Evolutionary conservation across 2,797 vertebrate species (phyloP).

Genomic region (Hippopotamyrus pictus): DNA sequence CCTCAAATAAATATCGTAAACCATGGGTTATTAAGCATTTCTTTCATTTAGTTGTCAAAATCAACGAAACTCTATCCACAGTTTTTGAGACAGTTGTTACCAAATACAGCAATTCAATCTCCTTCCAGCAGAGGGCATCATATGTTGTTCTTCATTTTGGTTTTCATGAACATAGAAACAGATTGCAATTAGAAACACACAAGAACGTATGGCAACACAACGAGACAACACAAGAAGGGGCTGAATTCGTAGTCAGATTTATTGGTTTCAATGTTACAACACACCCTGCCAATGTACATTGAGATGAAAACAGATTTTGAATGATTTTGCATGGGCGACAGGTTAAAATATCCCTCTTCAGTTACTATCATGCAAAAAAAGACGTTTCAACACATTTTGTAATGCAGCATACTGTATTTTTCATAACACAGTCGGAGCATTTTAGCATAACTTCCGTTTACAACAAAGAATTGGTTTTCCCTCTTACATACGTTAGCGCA

Average conservation of each 20-base stretch:
- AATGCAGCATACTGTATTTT: not conserved
- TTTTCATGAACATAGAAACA: not conserved
- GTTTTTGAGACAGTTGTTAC: not conserved
- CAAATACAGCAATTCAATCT: not conserved
- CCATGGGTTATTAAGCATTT: not conserved
- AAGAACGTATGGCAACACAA: not conserved
- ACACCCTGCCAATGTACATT: constrained; percentile 76
- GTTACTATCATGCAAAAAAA: constrained; percentile 9
- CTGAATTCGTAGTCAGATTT: constrained; percentile 62
- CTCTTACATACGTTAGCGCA: not conserved
- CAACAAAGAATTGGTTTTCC: not conserved
- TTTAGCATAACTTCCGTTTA: not conserved
- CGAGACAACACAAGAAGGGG: not conserved
- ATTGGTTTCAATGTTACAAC: constrained; percentile 76
- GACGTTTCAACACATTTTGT: not conserved
- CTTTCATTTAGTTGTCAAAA: not conserved
- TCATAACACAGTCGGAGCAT: not conserved
- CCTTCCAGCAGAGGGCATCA: not conserved
- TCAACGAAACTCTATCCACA: not conserved
- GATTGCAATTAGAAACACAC: not conserved
- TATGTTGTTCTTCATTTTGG: not conserved
- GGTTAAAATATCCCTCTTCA: constrained; percentile 36
- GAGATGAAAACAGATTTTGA: constrained; percentile 58
- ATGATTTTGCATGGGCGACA: constrained; percentile 56
- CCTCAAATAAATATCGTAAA: not conserved